phyloP scores from a whole-genome alignment of 2,113 vertebrate species.

The Pseudopodoces humilis region DNA sequence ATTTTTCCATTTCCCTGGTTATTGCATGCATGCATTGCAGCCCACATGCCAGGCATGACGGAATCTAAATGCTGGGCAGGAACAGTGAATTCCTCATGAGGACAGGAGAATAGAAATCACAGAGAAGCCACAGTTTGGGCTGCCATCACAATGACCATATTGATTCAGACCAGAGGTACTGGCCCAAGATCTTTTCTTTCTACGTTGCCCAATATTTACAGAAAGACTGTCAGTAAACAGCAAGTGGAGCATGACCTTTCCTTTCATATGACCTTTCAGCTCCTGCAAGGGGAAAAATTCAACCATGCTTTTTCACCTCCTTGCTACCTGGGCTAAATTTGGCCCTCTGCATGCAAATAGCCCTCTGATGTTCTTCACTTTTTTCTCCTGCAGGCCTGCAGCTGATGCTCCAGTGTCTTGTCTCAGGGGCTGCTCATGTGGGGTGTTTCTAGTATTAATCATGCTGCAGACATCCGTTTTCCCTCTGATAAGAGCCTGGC shows the following conservation, averaged over 20 bases:
- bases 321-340: not conserved
- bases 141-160: not conserved
- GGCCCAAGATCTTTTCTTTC: not conserved
- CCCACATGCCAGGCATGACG: not conserved
- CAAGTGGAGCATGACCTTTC: not conserved
- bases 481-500: not conserved
- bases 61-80: not conserved
- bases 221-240: not conserved
- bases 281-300: not conserved
- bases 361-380: not conserved
- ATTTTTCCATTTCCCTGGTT: constrained; percentile 3
- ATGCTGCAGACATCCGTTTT: not conserved
- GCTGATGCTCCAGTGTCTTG: not conserved
- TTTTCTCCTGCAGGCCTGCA: not conserved
- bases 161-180: not conserved
- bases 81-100: not conserved
- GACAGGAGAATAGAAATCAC: not conserved
- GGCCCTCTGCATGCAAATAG: not conserved
- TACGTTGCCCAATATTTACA: not conserved
- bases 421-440: not conserved
- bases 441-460: not conserved
- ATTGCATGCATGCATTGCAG: not conserved
- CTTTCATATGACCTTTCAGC: not conserved
- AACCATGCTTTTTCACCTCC: not conserved
- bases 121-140: not conserved